These are phyloP conservation scores for Thomomys bottae DNA, from an alignment of 2,113 vertebrate species.

Conservation along the genomic window DNA sequence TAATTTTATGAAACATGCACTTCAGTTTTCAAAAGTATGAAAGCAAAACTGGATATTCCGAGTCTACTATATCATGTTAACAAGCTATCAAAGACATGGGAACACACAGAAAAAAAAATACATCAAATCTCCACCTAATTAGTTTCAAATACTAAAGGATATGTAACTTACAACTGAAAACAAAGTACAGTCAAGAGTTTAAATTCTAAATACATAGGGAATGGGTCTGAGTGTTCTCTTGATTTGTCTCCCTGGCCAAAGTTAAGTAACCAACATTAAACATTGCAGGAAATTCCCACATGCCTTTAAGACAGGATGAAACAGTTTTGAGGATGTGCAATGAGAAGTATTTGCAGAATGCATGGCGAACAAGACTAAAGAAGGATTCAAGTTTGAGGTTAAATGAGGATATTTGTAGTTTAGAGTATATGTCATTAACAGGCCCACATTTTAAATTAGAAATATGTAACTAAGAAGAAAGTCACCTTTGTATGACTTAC, in stretches of 20 bases:
- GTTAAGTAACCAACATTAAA: constrained; percentile 55
- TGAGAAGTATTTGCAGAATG: constrained; percentile 15
- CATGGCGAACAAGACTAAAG: constrained; percentile 32
- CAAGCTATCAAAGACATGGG: constrained; percentile 63
- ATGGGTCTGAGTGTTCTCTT: neutral
- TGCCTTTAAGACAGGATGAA: neutral
- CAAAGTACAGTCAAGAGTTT: constrained; percentile 38
- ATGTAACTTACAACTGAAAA: constrained; percentile 44
- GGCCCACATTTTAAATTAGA: neutral
- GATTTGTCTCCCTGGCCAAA: constrained; percentile 27
- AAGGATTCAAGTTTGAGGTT: neutral
- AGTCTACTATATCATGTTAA: constrained; percentile 64
- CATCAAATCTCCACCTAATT: constrained; percentile 32
- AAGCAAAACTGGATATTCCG: constrained; percentile 64
- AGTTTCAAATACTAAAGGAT: constrained; percentile 57
- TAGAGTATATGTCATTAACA: constrained; percentile 20
- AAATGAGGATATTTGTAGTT: neutral
- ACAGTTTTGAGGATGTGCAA: neutral
- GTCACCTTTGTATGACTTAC: neutral
- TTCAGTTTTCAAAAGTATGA: constrained; percentile 69
- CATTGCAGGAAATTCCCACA: constrained; percentile 38
- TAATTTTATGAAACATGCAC: constrained; percentile 75
- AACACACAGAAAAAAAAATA: constrained; percentile 41
- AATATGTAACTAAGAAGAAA: neutral
- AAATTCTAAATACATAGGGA: constrained; percentile 30